phyloP scores from a whole-genome alignment of 2,888 invertebrate species.

The Julus scanicus region DNA sequence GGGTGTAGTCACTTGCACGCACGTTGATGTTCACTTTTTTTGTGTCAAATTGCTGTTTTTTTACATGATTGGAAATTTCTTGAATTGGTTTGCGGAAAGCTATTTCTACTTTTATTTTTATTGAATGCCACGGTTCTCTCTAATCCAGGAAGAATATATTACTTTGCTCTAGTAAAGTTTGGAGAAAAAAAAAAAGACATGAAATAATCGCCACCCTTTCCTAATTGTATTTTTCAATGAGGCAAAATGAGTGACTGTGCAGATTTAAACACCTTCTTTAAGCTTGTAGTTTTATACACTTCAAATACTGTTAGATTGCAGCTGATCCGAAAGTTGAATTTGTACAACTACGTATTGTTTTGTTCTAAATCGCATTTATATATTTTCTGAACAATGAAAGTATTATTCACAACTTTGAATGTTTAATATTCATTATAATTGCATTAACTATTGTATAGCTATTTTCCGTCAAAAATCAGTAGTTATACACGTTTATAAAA shows the following conservation, averaged over 20 bases:
- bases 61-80: background rate
- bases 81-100: background rate
- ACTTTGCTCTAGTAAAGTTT: background rate
- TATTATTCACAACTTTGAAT: no score
- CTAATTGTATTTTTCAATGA: background rate
- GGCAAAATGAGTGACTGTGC: background rate
- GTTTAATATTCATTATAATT: no score
- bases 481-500: no score
- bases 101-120: background rate
- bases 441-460: no score
- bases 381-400: no score
- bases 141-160: constrained; percentile 5
- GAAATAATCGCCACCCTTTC: background rate
- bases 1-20: background rate
- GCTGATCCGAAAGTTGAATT: no score
- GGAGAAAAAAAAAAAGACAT: background rate
- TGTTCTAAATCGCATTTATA: no score
- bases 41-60: background rate
- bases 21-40: background rate
- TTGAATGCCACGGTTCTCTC: background rate
- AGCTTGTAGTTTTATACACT: no score
- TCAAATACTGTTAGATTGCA: no score
- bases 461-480: no score
- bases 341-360: no score
- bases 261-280: background rate